Base-by-base conservation (phyloP, 1,140 invertebrate genomes). In the Papilio glaucus region DNA sequence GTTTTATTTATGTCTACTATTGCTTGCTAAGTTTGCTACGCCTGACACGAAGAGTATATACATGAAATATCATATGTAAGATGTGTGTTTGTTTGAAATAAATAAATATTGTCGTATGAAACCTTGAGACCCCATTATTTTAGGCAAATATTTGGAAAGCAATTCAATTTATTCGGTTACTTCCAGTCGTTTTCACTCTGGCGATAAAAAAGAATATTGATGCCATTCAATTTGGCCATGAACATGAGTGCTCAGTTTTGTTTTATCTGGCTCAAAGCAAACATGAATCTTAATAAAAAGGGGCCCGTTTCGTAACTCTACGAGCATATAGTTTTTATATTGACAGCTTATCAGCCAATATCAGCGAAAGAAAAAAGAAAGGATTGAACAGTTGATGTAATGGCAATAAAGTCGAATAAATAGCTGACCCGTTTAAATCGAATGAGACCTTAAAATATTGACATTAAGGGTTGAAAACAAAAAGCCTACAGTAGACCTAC, bases 251-350 rank as follows among this genome's bases (percentile, higher is more conserved):
- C 21, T 57, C 49, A 24, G 49, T 57, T 57, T 57, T 26, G 21
- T 57, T 26, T 57, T 57, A 57, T 57, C 49, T 57, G 13, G 49
- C 21, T 57, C 49, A 26, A 57, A 57, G 21, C 21, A 57, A 57
- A 57, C 49, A 26, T 57, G 49, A 57, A 57, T 57, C 49, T 57
- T 57, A 57, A 57, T 57, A 57, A 57, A 15, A 49, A 57, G 24
- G 18, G 4, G 7, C 18, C 21, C 3, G 21, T 33, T 33, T 33
- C 29, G 6, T 33, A 33, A 33, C 29, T 6, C 2, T 33, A 6
- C n/a, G 29, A 33, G 29, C 29, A 33, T 3, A 33, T 2, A 33
- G 2, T 33, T 33, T 33, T 33, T 2, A 33, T 33, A 33, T 33
- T 33, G 29, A 2, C 5, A 12, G 49, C 24, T 10, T 4, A 57